A percentile compares a stretch with the other conserved stretches of the same genome.
Evolutionary conservation across 2,797 vertebrate genomes (phyloP).

Genomic region (Delichon dasypus): DNA sequence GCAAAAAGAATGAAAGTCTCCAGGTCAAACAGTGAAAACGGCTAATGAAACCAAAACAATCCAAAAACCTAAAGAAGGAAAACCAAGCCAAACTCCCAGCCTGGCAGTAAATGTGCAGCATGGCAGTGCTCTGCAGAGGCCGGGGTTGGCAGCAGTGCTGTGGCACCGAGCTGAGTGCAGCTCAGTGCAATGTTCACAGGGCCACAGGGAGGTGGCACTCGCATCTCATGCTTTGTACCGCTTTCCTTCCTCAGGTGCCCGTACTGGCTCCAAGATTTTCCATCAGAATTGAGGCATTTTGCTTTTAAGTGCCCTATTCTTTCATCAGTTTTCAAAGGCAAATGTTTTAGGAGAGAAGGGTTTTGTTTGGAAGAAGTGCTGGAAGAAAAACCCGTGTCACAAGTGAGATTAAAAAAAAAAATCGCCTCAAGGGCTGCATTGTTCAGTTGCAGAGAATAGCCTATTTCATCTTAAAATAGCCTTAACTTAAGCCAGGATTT

Average conservation of each 20-base stretch:
- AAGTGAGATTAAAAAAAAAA: not conserved
- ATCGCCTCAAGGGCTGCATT: not conserved
- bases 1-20: not conserved
- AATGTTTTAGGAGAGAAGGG: not conserved
- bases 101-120: not conserved
- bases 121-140: not conserved
- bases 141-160: not conserved
- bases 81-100: not conserved
- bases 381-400: not conserved
- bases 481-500: not conserved
- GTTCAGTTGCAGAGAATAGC: not conserved
- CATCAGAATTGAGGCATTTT: not conserved
- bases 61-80: not conserved
- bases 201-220: constrained; percentile 22
- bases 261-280: not conserved
- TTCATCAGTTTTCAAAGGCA: not conserved
- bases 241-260: not conserved
- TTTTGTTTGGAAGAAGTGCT: not conserved
- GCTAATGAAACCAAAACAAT: not conserved
- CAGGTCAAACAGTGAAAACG: not conserved
- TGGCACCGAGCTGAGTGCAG: not conserved
- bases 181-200: not conserved
- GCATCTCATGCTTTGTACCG: not conserved
- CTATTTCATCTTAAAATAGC: not conserved
- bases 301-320: not conserved